phyloP scores from a whole-genome alignment of 2,888 invertebrate species.

The Syrphus vitripennis region DNA sequence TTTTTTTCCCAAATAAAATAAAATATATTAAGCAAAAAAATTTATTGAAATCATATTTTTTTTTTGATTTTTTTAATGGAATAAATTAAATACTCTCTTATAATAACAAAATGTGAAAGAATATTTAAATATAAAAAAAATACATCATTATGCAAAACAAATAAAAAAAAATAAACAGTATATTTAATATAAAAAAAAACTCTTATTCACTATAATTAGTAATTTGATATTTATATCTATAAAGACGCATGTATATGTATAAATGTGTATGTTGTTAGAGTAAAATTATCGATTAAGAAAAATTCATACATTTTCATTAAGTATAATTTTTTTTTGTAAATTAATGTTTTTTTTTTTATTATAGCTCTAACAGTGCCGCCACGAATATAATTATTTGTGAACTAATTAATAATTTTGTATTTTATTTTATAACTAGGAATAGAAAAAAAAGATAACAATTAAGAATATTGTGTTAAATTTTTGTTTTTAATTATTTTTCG shows the following conservation, averaged over 20 bases:
- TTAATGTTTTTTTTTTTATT: constrained; percentile 13
- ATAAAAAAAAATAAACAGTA: constrained; percentile 24
- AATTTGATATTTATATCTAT: constrained; percentile 57
- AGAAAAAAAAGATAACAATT: constrained; percentile 27
- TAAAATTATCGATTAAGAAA: constrained; percentile 50
- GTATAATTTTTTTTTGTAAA: constrained; percentile 41
- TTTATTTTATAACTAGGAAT: constrained; percentile 9
- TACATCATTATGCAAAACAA: constrained; percentile 44
- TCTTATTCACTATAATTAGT: constrained; percentile 64
- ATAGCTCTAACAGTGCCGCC: constrained; percentile 6
- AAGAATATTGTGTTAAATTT: constrained; percentile 36
- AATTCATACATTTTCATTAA: constrained; percentile 59
- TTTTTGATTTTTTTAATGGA: background rate
- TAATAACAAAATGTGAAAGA: constrained; percentile 41
- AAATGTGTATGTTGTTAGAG: constrained; percentile 55
- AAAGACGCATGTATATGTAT: constrained; percentile 42
- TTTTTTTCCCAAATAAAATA: constrained; percentile 21
- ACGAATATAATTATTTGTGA: constrained; percentile 20
- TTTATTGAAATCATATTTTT: background rate
- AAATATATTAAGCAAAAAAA: constrained; percentile 18
- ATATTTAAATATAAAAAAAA: constrained; percentile 67
- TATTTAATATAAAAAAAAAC: constrained; percentile 38
- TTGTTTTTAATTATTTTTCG: constrained; percentile 13
- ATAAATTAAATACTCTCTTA: constrained; percentile 28
- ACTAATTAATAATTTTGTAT: background rate